Percentiles rank a stretch among this genome's conserved stretches.
Conservation (phyloP, 2,113 vertebrate genomes). For the Neolamprologus brichardi region DNA sequence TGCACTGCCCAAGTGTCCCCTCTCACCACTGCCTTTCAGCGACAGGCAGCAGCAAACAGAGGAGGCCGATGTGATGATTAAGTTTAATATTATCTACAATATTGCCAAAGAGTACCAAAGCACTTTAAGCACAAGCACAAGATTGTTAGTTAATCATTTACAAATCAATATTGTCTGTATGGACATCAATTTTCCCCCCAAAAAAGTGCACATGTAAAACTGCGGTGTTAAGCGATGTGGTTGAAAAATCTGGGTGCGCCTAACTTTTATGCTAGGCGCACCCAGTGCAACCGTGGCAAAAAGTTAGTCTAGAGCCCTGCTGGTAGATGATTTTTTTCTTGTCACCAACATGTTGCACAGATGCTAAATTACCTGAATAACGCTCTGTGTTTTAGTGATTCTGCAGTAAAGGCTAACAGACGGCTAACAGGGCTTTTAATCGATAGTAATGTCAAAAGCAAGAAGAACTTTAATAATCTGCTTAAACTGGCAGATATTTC, state of each 20-base stretch:
- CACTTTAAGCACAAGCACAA: not conserved
- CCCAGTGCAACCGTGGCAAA: not conserved
- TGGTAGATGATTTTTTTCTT: not conserved
- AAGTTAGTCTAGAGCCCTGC: rapidly evolving
- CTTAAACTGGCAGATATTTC: not conserved
- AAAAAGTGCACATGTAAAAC: not conserved
- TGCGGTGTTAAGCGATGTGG: rapidly evolving
- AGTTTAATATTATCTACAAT: not conserved
- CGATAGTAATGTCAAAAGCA: not conserved
- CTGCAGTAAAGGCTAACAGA: not conserved
- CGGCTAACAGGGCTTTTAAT: not conserved
- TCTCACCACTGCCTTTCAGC: not conserved
- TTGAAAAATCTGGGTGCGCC: not conserved
- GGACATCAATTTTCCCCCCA: not conserved
- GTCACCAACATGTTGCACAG: not conserved
- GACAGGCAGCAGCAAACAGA: not conserved
- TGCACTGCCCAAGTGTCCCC: not conserved
- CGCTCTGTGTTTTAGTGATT: not conserved
- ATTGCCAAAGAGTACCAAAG: not conserved
- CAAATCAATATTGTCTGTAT: not conserved
- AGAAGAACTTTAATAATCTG: not conserved
- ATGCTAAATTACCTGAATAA: not conserved
- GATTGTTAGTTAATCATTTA: not conserved
- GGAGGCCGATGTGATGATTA: not conserved
- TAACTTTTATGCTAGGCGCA: not conserved